phyloP scores from a whole-genome alignment of 2,113 vertebrate species.

The Australoheros scitulus region DNA sequence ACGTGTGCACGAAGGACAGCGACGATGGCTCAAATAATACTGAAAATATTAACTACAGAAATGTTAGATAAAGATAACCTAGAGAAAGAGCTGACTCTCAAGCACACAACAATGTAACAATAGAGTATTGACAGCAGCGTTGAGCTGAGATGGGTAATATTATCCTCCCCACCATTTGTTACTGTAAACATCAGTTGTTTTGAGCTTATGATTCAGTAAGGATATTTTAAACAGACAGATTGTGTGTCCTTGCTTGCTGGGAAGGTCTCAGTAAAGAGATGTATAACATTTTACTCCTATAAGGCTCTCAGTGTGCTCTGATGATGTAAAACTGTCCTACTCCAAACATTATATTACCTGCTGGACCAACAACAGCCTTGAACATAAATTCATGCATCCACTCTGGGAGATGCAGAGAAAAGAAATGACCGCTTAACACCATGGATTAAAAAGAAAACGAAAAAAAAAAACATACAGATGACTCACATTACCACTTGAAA shows the following conservation, averaged over 20 bases:
- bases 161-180: background rate
- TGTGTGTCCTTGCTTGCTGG: background rate
- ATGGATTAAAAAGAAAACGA: background rate
- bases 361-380: conserved; percentile 41
- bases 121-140: background rate
- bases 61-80: background rate
- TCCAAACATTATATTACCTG: background rate
- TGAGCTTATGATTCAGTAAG: conserved; percentile 5
- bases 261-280: background rate
- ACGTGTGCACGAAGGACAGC: background rate
- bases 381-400: conserved; percentile 18
- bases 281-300: conserved; percentile 5
- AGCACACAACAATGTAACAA: background rate
- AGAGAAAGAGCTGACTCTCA: background rate
- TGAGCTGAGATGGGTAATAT: background rate
- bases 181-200: conserved; percentile 7
- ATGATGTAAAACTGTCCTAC: conserved; percentile 5
- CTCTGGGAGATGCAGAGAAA: conserved; percentile 6
- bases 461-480: background rate
- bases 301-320: background rate
- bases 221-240: conserved; percentile 7
- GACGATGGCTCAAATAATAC: background rate
- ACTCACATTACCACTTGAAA: conserved; percentile 45
- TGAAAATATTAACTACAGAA: background rate
- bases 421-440: background rate